These are phyloP conservation scores for Maniola jurtina DNA, from an alignment of 1,140 invertebrate genomes.

Conservation along the genomic window DNA sequence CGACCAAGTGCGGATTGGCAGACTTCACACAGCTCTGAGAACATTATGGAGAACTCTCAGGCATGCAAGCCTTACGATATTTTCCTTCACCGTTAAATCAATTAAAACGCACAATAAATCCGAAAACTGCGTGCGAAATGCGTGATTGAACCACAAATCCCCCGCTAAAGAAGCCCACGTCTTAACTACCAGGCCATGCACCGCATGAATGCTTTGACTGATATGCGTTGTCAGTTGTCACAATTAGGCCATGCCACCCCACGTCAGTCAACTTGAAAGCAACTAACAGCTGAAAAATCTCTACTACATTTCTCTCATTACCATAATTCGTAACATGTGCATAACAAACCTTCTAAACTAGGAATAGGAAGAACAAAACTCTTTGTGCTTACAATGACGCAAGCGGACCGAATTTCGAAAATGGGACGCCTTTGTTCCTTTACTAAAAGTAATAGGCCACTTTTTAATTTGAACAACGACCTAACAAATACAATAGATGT, in stretches of 20 bases:
- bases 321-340: constrained; percentile 36
- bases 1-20: too few relatives aligned
- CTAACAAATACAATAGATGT: constrained; percentile 26
- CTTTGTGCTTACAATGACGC: constrained; percentile 48
- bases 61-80: too few relatives aligned
- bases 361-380: constrained; percentile 33
- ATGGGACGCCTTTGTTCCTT: constrained; percentile 67
- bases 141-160: too few relatives aligned
- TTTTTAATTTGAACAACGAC: constrained; percentile 40
- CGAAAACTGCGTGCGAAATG: too few relatives aligned
- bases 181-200: too few relatives aligned
- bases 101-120: too few relatives aligned
- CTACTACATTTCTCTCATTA: constrained; percentile 16
- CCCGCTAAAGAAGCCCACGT: too few relatives aligned
- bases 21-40: too few relatives aligned
- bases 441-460: constrained; percentile 37
- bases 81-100: too few relatives aligned
- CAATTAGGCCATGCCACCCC: not conserved
- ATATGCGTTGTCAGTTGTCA: not conserved
- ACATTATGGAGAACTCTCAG: too few relatives aligned
- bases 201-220: not conserved
- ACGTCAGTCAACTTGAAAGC: not conserved
- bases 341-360: constrained; percentile 30
- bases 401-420: constrained; percentile 53
- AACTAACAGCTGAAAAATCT: constrained; percentile 7